Evolutionary conservation across 2,797 vertebrate genomes (phyloP).

Genomic region (Cottoperca gobio): DNA sequence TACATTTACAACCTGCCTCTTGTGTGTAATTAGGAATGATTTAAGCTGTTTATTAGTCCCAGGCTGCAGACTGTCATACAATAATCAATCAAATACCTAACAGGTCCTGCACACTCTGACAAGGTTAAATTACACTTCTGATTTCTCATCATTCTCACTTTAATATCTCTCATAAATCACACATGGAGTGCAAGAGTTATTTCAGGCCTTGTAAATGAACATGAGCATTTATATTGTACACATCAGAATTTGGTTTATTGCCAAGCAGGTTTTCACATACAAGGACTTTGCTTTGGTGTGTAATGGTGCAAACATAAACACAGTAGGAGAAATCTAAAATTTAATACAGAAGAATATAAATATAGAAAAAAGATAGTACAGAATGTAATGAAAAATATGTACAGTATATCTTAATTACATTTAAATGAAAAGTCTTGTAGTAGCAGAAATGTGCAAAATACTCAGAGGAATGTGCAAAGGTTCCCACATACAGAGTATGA

Average conservation of each 20-base stretch:
- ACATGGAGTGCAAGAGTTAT: neutral
- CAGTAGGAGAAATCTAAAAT: no score
- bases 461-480: no score
- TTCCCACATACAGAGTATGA: no score
- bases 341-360: no score
- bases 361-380: no score
- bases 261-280: no score
- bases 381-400: no score
- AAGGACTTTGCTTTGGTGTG: no score
- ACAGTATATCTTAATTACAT: no score
- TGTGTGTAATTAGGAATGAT: slow-evolving; percentile 61
- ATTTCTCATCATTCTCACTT: slow-evolving; percentile 42
- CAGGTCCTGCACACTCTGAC: slow-evolving; percentile 42
- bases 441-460: no score
- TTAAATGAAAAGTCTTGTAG: no score
- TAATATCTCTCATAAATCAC: slow-evolving; percentile 42
- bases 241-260: neutral
- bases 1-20: slow-evolving; percentile 59
- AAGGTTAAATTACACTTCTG: slow-evolving; percentile 53
- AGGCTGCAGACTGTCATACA: slow-evolving; percentile 35
- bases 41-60: slow-evolving; percentile 61
- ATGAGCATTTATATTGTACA: neutral
- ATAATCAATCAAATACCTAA: slow-evolving; percentile 54
- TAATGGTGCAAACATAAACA: no score
- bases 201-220: neutral